Base-by-base conservation (phyloP, 2,888 invertebrate species). In the Leucophora obtusa region DNA sequence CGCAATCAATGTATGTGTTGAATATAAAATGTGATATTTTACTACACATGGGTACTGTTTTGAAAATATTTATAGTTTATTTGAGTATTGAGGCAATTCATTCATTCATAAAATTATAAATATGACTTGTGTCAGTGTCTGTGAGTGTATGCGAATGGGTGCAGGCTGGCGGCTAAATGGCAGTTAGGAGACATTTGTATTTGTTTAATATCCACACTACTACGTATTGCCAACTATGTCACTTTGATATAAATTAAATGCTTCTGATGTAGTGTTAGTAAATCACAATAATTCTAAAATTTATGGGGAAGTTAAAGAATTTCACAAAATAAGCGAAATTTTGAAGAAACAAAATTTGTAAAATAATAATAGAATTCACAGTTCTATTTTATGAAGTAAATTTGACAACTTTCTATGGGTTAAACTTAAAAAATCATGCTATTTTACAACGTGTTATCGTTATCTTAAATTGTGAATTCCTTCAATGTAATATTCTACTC, bases 201-300 rank as follows among this genome's bases (percentile, higher is more conserved):
- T 76, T 53, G 53, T 59, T 71, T 74, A 47, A 71, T 60, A 72
- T 68, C 74, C 81, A 71, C 76, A 60, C 66, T 70, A n/a, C n/a
- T n/a, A n/a, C n/a, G n/a, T n/a, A 59, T 69, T 83, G 83, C 82
- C 83, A 84, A 84, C 78, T 83, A 72, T 84, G 85, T 82, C 82
- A 80, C 59, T 77, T 70, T 63, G 58, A 68, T 79, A 69, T 58
- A 73, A 56, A 74, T 63, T 58, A 69, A 62, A 50, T 62, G 58
- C 35, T 24, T 11, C 21, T 18, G 47, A 47, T n/a, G n/a, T 5
- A 15, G 43, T 43, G 10, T 62, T 50, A 15, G 24, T 43, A 62
- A 7, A 24, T 62, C 24, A 28, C 28, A 28, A 28, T 28, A 28
- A 28, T 28, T 28, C 28, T 7, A 28, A 28, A 28, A 28, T 28